Percentiles rank a stretch among this genome's conserved stretches.
These are phyloP conservation scores for Hoplostethus mediterraneus DNA, from an alignment of 2,797 vertebrate genomes.

Conservation along the genomic window DNA sequence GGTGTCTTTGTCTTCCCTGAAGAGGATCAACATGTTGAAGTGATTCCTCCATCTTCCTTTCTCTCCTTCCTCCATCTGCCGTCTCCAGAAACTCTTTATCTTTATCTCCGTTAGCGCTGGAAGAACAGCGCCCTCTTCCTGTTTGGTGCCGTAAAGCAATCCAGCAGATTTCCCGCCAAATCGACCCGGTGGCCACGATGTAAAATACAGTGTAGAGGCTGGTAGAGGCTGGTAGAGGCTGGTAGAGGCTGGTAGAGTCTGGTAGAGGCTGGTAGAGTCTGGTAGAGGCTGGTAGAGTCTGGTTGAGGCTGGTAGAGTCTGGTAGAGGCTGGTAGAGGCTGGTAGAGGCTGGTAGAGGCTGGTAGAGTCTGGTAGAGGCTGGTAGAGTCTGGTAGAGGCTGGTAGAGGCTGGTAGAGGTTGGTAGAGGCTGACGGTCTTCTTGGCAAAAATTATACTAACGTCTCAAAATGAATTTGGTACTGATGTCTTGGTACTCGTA, in stretches of 20 bases:
- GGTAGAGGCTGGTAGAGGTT: neutral
- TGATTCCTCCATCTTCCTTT: no score
- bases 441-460: constrained; percentile 42
- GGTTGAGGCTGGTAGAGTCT: no score
- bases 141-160: constrained; percentile 22
- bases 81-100: no score
- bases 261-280: neutral
- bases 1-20: no score
- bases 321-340: neutral
- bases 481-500: constrained; percentile 22
- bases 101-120: neutral
- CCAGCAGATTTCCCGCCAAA: constrained; percentile 35
- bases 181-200: constrained; percentile 14
- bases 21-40: no score
- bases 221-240: constrained; percentile 53
- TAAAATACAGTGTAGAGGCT: constrained; percentile 16
- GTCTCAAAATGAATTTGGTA: constrained; percentile 27
- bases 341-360: neutral
- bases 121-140: constrained; percentile 7
- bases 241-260: neutral
- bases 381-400: neutral
- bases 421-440: constrained; percentile 50
- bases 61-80: no score
- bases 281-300: neutral
- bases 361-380: neutral